Base-by-base conservation (phyloP, 2,113 vertebrate genomes). In the Narcine bancroftii region DNA sequence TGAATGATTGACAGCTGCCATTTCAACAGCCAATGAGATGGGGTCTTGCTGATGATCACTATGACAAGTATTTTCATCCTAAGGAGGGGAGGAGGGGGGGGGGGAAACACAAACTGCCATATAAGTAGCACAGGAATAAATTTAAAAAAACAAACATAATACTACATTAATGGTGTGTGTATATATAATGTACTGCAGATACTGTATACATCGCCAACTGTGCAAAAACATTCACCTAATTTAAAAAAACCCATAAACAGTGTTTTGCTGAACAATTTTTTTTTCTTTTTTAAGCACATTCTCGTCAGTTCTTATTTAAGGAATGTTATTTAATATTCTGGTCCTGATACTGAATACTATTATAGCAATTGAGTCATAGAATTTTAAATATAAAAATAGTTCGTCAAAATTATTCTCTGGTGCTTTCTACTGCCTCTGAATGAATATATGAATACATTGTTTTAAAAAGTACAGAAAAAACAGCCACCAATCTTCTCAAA, bases 11-110 rank as follows among this genome's bases (percentile, higher is more conserved):
- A 95, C 94, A 92, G 95, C 93, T 17, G 93, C 94, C 92, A 96
- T 95, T 19, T 94, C 83, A 0, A 93, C 87, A 83, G 93, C 93
- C 94, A 96, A 72, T 15, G 94, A 93, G 93, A 94, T 92, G 42
- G 94, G 85, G 69, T 96, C 96, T 60, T 94, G 95, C 66, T 96
- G 96, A 1, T 92, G 91, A 21, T 94, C 95, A 92, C 96, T 96
- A 94, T 95, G 95, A 92, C 95, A 94, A 73, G 95, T 93, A 3
- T 94, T n/a, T 45, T 96, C 96, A 92, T 97, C 96, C 96, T 97
- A 93, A 89, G 85, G 39, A 56, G 71, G 29, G 71, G 71, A n/a
- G 39, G 69, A 63, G 77, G 17, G 77, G 60, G 39, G 26, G 4
- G 60, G 39, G 26, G 4, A 92, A 85, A 89, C 69, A 89, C 60